Conservation (phyloP, 2,797 vertebrate genomes). For the Enteromius argenteus region DNA sequence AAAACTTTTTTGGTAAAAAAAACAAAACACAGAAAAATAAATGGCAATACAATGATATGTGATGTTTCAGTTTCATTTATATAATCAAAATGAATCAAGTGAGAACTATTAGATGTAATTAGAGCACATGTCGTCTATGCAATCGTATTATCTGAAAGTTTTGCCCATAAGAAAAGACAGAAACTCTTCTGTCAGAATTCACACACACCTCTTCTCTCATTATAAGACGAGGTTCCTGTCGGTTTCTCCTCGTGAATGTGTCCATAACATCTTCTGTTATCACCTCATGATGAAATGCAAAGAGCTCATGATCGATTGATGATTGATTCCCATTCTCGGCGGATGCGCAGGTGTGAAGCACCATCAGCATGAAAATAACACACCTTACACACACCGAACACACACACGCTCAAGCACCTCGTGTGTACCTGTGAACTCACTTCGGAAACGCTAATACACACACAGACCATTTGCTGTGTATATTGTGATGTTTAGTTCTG, state of each 20-base stretch:
- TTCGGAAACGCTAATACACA: conserved; percentile 59
- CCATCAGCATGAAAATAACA: conserved; percentile 67
- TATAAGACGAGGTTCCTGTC: conserved; percentile 3
- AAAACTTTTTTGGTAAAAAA: background rate
- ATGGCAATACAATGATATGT: background rate
- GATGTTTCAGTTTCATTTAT: background rate
- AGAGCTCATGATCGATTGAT: conserved; percentile 80
- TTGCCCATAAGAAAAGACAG: background rate
- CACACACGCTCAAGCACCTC: conserved; percentile 56
- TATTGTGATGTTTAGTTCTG: conserved; percentile 53
- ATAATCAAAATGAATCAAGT: background rate
- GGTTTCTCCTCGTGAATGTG: background rate
- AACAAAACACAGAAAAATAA: background rate
- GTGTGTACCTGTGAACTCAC: conserved; percentile 54
- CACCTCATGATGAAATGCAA: conserved; percentile 79
- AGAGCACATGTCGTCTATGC: background rate
- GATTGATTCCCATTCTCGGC: conserved; percentile 70
- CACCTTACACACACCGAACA: conserved; percentile 45
- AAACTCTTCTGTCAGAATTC: background rate
- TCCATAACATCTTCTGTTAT: conserved; percentile 75
- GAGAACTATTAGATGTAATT: background rate
- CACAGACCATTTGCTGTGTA: conserved; percentile 52
- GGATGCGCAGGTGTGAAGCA: conserved; percentile 66
- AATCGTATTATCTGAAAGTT: background rate
- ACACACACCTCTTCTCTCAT: background rate